Percentiles rank a stretch among this genome's conserved stretches.
Conservation (phyloP, 37 sponge, comb jelly and placozoan genomes). For the Ephydatia muelleri region DNA sequence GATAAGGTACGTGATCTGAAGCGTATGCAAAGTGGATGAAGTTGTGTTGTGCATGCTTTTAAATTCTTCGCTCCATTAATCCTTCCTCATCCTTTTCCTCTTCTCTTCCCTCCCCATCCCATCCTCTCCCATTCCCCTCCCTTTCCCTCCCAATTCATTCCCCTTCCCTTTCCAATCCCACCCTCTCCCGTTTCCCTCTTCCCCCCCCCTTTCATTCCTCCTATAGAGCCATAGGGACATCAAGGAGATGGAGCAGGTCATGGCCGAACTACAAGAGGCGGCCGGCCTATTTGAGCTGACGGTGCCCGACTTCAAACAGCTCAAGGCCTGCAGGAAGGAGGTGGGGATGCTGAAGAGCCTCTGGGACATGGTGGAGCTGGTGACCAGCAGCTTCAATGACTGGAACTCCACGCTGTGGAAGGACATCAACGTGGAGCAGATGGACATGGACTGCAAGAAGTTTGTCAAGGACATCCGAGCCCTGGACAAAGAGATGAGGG, state of each 20-base stretch:
- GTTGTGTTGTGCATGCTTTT: too few species aligned
- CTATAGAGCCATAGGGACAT: slow-evolving; percentile 57
- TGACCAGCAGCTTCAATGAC: slow-evolving; percentile 88
- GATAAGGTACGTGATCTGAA: too few species aligned
- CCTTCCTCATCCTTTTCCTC: too few species aligned
- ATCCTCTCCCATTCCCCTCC: too few species aligned
- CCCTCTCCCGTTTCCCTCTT: too few species aligned
- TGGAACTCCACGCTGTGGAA: slow-evolving; percentile 97
- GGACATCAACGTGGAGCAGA: slow-evolving; percentile 96
- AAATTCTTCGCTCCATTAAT: too few species aligned
- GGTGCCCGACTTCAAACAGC: slow-evolving; percentile 95
- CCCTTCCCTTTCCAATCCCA: too few species aligned
- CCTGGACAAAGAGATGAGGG: slow-evolving; percentile 97
- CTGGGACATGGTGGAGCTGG: slow-evolving; percentile 92
- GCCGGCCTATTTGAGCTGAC: slow-evolving; percentile 96
- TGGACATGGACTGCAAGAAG: slow-evolving; percentile 97
- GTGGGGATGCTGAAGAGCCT: slow-evolving; percentile 82
- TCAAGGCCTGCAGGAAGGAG: slow-evolving; percentile 91
- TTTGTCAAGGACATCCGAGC: slow-evolving; percentile 97
- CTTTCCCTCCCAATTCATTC: too few species aligned
- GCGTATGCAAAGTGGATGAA: too few species aligned
- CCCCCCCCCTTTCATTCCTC: too few species aligned
- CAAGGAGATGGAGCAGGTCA: slow-evolving; percentile 87
- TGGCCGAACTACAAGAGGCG: slow-evolving; percentile 63
- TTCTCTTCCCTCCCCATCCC: too few species aligned